Evolutionary conservation across 2,888 invertebrate species (phyloP).

Genomic region (Ligdia adustata): DNA sequence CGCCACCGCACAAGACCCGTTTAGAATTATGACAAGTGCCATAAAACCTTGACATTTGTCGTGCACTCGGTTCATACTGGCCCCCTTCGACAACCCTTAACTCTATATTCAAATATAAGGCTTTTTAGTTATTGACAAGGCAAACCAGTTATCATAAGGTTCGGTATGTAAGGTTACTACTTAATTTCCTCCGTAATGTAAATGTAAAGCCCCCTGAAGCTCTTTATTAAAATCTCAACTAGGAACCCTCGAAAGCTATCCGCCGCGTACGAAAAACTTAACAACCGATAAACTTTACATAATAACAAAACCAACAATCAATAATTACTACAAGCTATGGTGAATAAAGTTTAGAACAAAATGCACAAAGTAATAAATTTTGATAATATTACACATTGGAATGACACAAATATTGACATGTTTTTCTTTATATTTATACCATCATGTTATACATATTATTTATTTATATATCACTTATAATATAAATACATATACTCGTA

Average conservation of each 20-base stretch:
- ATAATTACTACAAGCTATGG: conserved; percentile 52
- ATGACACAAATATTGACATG: conserved; percentile 60
- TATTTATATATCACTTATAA: conserved; percentile 60
- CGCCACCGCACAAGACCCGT: conserved; percentile 42
- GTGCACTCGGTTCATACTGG: conserved; percentile 57
- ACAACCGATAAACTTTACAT: conserved; percentile 68
- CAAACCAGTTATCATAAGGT: conserved; percentile 55
- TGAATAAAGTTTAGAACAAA: conserved; percentile 46
- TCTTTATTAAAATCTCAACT: conserved; percentile 48
- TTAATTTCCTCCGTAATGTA: conserved; percentile 41
- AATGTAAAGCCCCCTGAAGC: conserved; percentile 44
- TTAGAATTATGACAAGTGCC: conserved; percentile 40
- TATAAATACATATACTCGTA: conserved; percentile 64
- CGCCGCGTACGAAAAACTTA: conserved; percentile 57
- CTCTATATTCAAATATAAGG: conserved; percentile 65
- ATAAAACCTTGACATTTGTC: conserved; percentile 26
- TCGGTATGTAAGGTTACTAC: conserved; percentile 37
- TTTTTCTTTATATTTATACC: conserved; percentile 47
- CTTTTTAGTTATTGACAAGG: conserved; percentile 63
- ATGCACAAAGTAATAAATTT: conserved; percentile 53
- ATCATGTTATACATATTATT: conserved; percentile 40
- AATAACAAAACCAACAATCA: conserved; percentile 62
- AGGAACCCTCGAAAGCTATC: conserved; percentile 63
- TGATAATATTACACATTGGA: conserved; percentile 50
- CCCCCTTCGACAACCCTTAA: conserved; percentile 61